Evolutionary conservation across 2,888 invertebrate species (phyloP).

Genomic region (Amitus sp.): DNA sequence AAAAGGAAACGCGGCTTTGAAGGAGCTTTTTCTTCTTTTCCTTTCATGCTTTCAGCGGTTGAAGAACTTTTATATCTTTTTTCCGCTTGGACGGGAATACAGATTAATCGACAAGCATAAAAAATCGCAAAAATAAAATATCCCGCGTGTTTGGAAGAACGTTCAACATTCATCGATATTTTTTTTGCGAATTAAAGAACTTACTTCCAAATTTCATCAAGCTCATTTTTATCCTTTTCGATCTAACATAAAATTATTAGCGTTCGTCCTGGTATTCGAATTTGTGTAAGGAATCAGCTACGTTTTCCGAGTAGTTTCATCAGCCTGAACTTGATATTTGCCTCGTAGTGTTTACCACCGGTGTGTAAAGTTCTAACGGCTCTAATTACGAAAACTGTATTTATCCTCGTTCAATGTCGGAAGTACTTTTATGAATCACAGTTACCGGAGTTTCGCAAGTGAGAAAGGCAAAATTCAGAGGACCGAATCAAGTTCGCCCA

Average conservation of each 20-base stretch:
- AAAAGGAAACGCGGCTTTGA: constrained; percentile 4
- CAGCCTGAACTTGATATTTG: not conserved
- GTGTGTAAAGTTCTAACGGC: constrained; percentile 1
- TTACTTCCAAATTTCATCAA: too few species aligned
- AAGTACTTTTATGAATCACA: constrained; percentile 14
- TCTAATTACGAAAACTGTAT: constrained; percentile 28
- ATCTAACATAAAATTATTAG: too few species aligned
- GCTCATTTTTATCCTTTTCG: too few species aligned
- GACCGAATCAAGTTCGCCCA: constrained; percentile 22
- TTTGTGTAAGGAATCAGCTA: too few species aligned
- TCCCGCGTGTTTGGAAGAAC: not conserved
- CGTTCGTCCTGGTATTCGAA: too few species aligned
- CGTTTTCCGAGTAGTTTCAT: not conserved
- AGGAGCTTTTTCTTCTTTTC: constrained; percentile 1
- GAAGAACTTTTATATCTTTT: constrained; percentile 3
- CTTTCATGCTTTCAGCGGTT: constrained; percentile 1
- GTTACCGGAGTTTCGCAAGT: constrained; percentile 14
- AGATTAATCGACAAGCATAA: constrained; percentile 1
- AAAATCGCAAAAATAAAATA: not conserved
- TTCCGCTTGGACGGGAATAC: not conserved
- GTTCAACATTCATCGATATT: not conserved
- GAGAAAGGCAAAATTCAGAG: constrained; percentile 23
- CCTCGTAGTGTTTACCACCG: not conserved
- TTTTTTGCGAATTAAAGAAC: too few species aligned
- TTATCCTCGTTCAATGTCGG: constrained; percentile 13